Base-by-base conservation (phyloP, 2,888 invertebrate species). In the Thereva unica region DNA sequence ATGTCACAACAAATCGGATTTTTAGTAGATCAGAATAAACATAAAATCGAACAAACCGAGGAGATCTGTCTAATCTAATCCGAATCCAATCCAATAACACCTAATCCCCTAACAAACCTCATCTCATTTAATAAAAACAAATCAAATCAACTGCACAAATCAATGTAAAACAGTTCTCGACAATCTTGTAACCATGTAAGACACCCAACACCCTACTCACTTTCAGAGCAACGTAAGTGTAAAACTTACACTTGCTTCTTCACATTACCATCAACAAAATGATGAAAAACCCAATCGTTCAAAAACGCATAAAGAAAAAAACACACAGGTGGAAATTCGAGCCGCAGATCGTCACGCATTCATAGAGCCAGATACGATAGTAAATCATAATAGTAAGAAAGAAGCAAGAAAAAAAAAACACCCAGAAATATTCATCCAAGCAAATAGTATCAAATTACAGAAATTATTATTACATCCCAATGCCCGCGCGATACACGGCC, bases 361-460 rank as follows among this genome's bases (percentile, higher is more conserved):
- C 56, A 56, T 9, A 35, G 34, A 23, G 56, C 56, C 34, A 56
- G 56, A 44, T 41, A 56, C 56, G 44, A 56, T 56, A 23, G 59
- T 47, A 47, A 9, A 41, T 49, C 35, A 49, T 12, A 49, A 59
- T 59, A 47, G 49, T 10, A 23, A 52, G 10, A 45, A 57, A 35
- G 49, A 23, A 52, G 10, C 34, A 57, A 35, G 49, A 59, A 45
- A 47, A 49, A 59, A 59, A 45, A n/a, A 45, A 49, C 45, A n/a
- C 37, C 23, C 23, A 23, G 23, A 23, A 23, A 23, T 23, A 23
- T 23, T 23, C 59, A 59, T 59, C 47, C 59, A 38, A 49, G 59
- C 59, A 47, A 59, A 59, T 47, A 59, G 59, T 35, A 59, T 59
- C 38, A 38, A 59, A 59, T 59, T 59, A 47, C 59, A 45, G 5